Evolutionary conservation across 2,113 vertebrate species (phyloP), one percentile per base, ranked within the genome.

Genomic region (Natator depressus): DNA sequence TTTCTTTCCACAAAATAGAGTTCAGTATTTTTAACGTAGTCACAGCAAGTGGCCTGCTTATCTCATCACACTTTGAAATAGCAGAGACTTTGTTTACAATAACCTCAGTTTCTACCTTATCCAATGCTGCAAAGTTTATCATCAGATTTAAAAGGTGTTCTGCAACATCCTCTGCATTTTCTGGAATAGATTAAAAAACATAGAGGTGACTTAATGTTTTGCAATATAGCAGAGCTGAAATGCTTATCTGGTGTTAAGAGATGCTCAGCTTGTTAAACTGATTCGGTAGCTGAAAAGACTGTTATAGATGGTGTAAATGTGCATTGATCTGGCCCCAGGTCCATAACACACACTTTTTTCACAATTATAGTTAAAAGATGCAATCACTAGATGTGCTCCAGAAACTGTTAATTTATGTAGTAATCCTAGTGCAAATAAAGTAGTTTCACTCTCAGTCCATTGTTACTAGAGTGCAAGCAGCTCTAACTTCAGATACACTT

Each of bases 91-190:
- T 98, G 31, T 81, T 97, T 80, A 97, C 55, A 93, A 98, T 94
- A 49, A 98, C 96, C 87, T 97, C 65, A 50, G 96, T 89, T 89
- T 98, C 97, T 86, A 97, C 87, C 24, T 76, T 55, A 9, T 76
- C 22, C 86, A 97, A 87, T 17, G 25, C 11, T 27, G 82, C 46
- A 5, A 90, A 89, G 22, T 94, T 27, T 76, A 91, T 96, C 78
- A 98, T 95, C 88, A 98, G 96, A 91, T 95, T 84, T 81, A 98
- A 97, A 96, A 98, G 97, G 69, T 97, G 98, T 27, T 96, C 87
- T 42, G 96, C 95, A 51, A 98, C 82, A 46, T 98, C 96, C 38
- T 97, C 85, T 1, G 95, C 97, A 31, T 98, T 98, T 50, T 98
- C 98, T 98, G 93, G 3, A 65, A 85, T n/a, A 59, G 83, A 84